Percentiles rank a stretch among this genome's conserved stretches.
These are phyloP conservation scores for Pachypeltis micranthus DNA, from an alignment of 1,140 invertebrate species.

Conservation along the genomic window DNA sequence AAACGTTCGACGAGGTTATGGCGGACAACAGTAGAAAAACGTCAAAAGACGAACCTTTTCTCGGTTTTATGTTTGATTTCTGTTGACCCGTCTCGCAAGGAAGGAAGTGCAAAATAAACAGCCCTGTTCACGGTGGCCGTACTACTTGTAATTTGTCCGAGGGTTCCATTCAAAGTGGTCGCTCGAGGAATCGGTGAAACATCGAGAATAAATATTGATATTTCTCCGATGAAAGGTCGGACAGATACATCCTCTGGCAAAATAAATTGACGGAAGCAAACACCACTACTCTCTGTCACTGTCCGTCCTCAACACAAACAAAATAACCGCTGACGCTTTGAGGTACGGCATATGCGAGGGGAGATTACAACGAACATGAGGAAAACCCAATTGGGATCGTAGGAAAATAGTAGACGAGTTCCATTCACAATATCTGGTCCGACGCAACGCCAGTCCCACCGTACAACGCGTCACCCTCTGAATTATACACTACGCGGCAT, in stretches of 20 bases:
- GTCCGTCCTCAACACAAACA: too few relatives aligned
- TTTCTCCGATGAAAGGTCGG: not conserved
- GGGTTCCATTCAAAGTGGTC: not conserved
- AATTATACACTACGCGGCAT: too few relatives aligned
- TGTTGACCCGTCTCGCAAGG: not conserved
- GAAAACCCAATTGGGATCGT: too few relatives aligned
- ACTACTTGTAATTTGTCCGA: not conserved
- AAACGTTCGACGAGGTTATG: not conserved
- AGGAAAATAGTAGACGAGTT: too few relatives aligned
- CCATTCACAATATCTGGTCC: too few relatives aligned
- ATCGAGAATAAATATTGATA: not conserved
- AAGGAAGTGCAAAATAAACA: not conserved
- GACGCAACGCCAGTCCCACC: too few relatives aligned
- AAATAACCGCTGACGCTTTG: too few relatives aligned
- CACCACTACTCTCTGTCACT: not conserved
- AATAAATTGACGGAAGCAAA: not conserved
- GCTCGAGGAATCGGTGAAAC: not conserved
- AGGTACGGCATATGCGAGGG: too few relatives aligned
- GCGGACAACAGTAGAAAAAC: not conserved
- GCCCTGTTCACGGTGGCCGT: not conserved
- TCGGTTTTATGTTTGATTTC: not conserved
- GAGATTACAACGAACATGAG: too few relatives aligned
- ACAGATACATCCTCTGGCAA: not conserved
- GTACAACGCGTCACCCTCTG: too few relatives aligned
- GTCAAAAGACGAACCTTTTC: not conserved